Evolutionary conservation across 2,113 vertebrate genomes (phyloP).

Genomic region (Sporophila hypoxantha): DNA sequence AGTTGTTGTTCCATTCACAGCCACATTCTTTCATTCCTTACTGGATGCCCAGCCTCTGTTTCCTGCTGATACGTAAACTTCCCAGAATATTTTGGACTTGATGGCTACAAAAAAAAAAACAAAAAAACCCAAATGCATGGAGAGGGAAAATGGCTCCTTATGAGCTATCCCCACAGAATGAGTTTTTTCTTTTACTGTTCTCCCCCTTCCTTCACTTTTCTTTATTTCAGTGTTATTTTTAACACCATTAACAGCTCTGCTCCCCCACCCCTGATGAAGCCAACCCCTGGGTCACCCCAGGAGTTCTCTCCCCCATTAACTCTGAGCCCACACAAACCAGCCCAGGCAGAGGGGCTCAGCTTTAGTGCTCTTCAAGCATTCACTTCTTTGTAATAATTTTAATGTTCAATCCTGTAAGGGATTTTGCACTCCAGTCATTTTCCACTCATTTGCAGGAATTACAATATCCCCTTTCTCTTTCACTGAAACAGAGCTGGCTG

Average conservation of each 20-base stretch:
- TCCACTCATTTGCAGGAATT: not conserved
- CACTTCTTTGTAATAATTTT: not conserved
- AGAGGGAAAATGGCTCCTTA: not conserved
- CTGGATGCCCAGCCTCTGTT: not conserved
- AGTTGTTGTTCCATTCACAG: not conserved
- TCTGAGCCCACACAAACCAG: not conserved
- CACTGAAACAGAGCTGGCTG: not conserved
- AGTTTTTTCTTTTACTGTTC: not conserved
- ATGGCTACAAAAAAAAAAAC: not conserved
- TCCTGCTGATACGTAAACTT: not conserved
- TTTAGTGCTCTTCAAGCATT: not conserved
- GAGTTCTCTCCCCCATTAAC: not conserved
- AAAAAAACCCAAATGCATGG: not conserved
- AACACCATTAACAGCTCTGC: not conserved
- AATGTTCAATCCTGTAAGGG: not conserved
- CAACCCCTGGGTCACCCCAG: not conserved
- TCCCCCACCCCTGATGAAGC: not conserved
- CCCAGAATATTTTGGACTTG: not conserved
- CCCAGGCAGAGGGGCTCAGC: not conserved
- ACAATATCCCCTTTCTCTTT: not conserved
- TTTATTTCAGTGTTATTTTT: not conserved
- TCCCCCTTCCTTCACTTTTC: not conserved
- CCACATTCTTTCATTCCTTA: not conserved
- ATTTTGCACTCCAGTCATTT: not conserved
- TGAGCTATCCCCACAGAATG: rapidly evolving